phyloP scores from a whole-genome alignment of 2,797 vertebrate genomes.

The Bradypodion ventrale region DNA sequence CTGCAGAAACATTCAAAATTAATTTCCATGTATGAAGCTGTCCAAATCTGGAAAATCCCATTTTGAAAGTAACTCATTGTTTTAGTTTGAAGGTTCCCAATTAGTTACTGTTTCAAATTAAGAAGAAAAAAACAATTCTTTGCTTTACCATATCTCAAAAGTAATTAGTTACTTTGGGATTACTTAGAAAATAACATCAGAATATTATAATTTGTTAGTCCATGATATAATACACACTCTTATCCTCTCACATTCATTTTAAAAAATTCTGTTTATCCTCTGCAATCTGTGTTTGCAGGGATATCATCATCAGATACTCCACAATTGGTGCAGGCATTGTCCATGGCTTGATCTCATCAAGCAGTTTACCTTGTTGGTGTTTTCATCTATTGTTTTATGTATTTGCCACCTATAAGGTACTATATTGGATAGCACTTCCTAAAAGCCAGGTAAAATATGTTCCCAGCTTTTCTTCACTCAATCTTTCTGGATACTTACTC shows the following conservation, averaged over 20 bases:
- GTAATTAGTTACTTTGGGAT: not conserved
- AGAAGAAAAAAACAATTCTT: too few relatives aligned
- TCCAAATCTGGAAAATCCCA: not conserved
- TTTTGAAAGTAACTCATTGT: not conserved
- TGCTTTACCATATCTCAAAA: not conserved
- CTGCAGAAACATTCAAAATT: not conserved
- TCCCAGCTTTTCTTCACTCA: constrained; percentile 46
- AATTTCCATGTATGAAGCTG: not conserved
- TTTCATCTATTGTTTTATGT: constrained; percentile 53
- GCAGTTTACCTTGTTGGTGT: constrained; percentile 27
- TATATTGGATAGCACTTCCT: constrained; percentile 54
- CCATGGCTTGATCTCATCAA: constrained; percentile 41
- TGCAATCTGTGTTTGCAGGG: not conserved
- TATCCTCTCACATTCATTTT: not conserved
- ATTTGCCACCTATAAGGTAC: constrained; percentile 46
- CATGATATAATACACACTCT: not conserved
- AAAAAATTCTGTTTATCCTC: too few relatives aligned
- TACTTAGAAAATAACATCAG: not conserved
- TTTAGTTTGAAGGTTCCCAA: not conserved
- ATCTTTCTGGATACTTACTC: constrained; percentile 52
- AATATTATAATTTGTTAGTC: not conserved
- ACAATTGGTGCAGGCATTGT: not conserved
- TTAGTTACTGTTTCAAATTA: not conserved
- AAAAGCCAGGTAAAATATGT: constrained; percentile 63
- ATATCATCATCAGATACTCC: not conserved